Evolutionary conservation across 1,140 invertebrate genomes (phyloP).

Genomic region (Temnothorax curvispinosus): DNA sequence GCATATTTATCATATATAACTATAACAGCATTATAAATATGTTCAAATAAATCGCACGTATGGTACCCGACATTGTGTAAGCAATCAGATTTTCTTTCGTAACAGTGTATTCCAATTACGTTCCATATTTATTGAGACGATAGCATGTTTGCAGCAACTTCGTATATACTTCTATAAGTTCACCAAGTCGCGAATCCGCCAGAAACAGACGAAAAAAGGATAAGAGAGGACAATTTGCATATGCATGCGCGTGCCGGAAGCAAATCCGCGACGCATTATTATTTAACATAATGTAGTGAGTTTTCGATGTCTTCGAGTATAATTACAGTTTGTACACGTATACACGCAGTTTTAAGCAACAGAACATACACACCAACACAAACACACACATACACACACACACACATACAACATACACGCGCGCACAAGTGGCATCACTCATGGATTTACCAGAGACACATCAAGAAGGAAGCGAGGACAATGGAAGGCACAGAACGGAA

Average conservation of each 20-base stretch:
- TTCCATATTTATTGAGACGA: not conserved
- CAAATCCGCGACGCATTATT: conserved; percentile 82
- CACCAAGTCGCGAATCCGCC: not conserved
- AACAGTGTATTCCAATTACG: not conserved
- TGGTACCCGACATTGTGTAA: not conserved
- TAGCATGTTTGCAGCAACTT: not conserved
- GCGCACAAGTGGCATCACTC: conserved; percentile 72
- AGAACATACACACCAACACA: conserved; percentile 8
- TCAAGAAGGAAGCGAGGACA: conserved; percentile 60
- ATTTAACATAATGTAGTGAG: conserved; percentile 85
- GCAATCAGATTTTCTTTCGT: not conserved
- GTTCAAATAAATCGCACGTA: not conserved
- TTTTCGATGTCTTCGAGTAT: conserved; percentile 86
- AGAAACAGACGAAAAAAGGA: conserved; percentile 23
- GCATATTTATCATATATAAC: not conserved
- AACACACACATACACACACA: not conserved
- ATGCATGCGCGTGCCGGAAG: conserved; percentile 40
- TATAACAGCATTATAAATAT: not conserved
- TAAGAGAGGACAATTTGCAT: conserved; percentile 20
- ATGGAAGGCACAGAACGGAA: conserved; percentile 47
- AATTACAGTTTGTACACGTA: conserved; percentile 85
- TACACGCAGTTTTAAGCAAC: conserved; percentile 79
- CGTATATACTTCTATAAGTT: not conserved
- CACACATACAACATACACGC: not conserved
- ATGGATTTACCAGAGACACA: conserved; percentile 80